Conservation (phyloP, 2,113 vertebrate genomes). For the Maccullochella peelii region DNA sequence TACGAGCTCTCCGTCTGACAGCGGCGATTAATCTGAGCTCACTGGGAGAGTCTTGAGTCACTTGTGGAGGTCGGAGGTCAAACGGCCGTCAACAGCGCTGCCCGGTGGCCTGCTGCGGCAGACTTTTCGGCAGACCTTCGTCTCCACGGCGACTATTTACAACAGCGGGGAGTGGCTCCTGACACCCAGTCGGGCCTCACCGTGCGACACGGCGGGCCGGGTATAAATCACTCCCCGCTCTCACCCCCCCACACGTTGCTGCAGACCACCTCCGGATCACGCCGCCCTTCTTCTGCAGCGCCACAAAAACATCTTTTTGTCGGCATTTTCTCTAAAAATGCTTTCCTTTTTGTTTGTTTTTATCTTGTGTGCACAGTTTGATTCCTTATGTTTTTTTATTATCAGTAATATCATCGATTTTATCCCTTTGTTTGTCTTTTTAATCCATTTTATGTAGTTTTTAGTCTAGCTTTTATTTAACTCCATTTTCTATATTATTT, state of each 20-base stretch:
- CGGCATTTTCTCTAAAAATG: not conserved
- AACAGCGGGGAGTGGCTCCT: slow-evolving; percentile 82
- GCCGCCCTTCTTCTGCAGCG: not conserved
- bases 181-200: slow-evolving; percentile 36
- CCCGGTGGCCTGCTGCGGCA: slow-evolving; percentile 26
- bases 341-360: not conserved
- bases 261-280: not conserved
- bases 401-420: too few relatives aligned
- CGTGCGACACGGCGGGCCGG: slow-evolving; percentile 8
- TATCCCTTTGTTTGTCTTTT: too few relatives aligned
- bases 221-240: slow-evolving; percentile 69
- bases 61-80: slow-evolving; percentile 65
- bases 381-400: too few relatives aligned
- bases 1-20: slow-evolving; percentile 2
- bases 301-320: not conserved
- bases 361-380: not conserved
- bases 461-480: too few relatives aligned
- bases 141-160: slow-evolving; percentile 61
- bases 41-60: not conserved
- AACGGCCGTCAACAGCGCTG: slow-evolving; percentile 40
- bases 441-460: too few relatives aligned
- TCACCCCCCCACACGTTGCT: not conserved
- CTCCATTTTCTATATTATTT: too few relatives aligned
- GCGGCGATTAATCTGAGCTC: slow-evolving; percentile 53
- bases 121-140: slow-evolving; percentile 60